Evolutionary conservation across 2,888 invertebrate genomes (phyloP), one percentile per base, ranked within the genome.

Genomic region (Aphidius colemani): DNA sequence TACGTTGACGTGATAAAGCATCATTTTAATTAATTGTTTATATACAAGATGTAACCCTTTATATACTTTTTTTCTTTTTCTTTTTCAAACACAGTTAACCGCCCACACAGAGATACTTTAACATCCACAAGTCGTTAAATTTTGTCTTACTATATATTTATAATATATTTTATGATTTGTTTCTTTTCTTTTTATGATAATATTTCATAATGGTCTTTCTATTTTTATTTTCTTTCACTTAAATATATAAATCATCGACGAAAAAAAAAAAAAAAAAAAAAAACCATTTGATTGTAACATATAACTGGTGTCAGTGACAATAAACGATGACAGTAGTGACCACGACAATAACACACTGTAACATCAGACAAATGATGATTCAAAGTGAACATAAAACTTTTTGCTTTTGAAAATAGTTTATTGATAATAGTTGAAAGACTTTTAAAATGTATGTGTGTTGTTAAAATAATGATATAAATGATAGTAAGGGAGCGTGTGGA

Each of bases 11-110:
- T 69, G 72, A 69, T 69, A 71, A 69, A 77, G 75, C 77, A 76
- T 70, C 70, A 72, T 67, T 75, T 77, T 77, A 77, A 78, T 78
- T 78, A 77, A 76, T 75, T 75, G 73, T 71, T 64, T 62, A 66
- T 67, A 62, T 30, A 30, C 30, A 30, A 30, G 30, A 30, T 30
- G 30, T 30, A 30, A 30, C 30, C 30, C 30, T 30, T 30, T 30
- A 64, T 70, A 71, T 68, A 70, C 71, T 69, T 72, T 70, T 68
- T 69, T 63, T 61, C n/a, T 45, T 13, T 40, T 46, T 45, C 58
- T 40, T 51, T 51, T 64, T 55, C 13, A 62, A 45, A 53, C 59
- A 61, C 56, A 18, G 51, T 65, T 59, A 68, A 56, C 44, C 44
- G 30, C 18, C 11, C 13, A 44, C 45, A 39, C 46, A 39, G 46